Percentiles rank a stretch among this genome's conserved stretches.
Evolutionary conservation across 2,888 invertebrate genomes (phyloP).

Genomic region (Hirtodrosophila trivittata): DNA sequence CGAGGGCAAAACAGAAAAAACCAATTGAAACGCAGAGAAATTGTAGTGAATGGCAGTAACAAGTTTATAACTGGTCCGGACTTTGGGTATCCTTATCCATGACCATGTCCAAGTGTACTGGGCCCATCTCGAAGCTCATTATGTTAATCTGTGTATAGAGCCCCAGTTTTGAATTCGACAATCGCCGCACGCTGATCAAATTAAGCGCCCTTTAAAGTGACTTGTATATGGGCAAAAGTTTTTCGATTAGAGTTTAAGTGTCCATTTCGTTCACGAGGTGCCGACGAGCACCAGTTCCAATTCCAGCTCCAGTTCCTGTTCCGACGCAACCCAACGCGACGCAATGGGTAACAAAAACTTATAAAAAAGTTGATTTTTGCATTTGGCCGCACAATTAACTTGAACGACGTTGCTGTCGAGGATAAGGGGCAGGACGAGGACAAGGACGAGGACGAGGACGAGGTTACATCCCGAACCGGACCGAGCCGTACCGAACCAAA

Average conservation of each 20-base stretch:
- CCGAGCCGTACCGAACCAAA: slow-evolving; percentile 44
- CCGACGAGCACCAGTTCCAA: slow-evolving; percentile 49
- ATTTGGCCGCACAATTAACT: slow-evolving; percentile 76
- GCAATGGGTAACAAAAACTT: slow-evolving; percentile 40
- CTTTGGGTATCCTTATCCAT: slow-evolving; percentile 7
- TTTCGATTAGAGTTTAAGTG: slow-evolving; percentile 79
- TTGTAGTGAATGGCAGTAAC: slow-evolving; percentile 68
- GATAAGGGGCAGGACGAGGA: too few species aligned
- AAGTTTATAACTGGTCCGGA: slow-evolving; percentile 61
- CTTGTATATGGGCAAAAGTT: slow-evolving; percentile 77
- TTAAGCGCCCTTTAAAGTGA: slow-evolving; percentile 78
- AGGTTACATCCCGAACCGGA: slow-evolving; percentile 27
- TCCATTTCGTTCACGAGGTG: slow-evolving; percentile 75
- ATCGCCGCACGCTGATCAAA: slow-evolving; percentile 77
- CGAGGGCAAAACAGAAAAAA: slow-evolving; percentile 24
- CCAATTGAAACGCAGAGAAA: slow-evolving; percentile 56
- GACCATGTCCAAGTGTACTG: slow-evolving; percentile 37
- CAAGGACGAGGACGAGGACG: neutral
- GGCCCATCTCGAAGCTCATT: slow-evolving; percentile 60
- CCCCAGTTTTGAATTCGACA: slow-evolving; percentile 43
- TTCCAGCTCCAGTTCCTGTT: neutral
- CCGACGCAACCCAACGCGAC: slow-evolving; percentile 15
- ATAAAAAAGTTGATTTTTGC: slow-evolving; percentile 75
- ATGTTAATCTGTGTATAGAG: slow-evolving; percentile 64
- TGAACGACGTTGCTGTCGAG: slow-evolving; percentile 47